A percentile compares a stretch with the other conserved stretches of the same genome.
phyloP scores from a whole-genome alignment of 2,888 invertebrate genomes.

The Luperina testacea region DNA sequence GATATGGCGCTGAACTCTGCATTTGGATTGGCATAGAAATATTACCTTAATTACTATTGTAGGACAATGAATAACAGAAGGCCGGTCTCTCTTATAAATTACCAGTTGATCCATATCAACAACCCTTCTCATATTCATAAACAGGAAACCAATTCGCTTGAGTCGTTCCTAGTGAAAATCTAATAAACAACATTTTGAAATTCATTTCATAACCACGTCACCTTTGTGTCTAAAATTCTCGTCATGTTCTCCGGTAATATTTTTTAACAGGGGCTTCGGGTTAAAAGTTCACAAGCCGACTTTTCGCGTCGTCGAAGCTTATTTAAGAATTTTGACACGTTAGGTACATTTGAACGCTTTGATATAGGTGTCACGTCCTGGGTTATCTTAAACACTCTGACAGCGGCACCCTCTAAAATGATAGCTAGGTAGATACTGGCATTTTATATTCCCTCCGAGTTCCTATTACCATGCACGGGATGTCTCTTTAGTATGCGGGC shows the following conservation, averaged over 20 bases:
- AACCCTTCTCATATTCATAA: background rate
- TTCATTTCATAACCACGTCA: conserved; percentile 10
- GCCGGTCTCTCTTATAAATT: background rate
- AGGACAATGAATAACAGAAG: background rate
- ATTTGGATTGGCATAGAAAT: conserved; percentile 21
- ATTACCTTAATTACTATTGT: conserved; percentile 11
- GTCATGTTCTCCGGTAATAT: conserved; percentile 55
- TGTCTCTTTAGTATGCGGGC: conserved; percentile 87
- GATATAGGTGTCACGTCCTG: conserved; percentile 80
- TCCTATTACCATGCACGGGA: conserved; percentile 86
- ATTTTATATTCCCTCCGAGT: conserved; percentile 87
- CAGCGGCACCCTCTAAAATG: conserved; percentile 79
- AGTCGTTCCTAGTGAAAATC: background rate
- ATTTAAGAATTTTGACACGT: conserved; percentile 74
- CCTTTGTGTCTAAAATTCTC: conserved; percentile 43
- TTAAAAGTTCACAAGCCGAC: conserved; percentile 58
- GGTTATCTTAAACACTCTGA: conserved; percentile 80
- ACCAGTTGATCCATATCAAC: background rate
- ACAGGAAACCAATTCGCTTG: background rate
- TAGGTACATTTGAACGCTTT: conserved; percentile 72
- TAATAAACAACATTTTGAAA: conserved; percentile 21
- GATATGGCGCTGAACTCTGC: conserved; percentile 14
- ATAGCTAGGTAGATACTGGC: conserved; percentile 80
- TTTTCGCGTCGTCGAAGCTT: conserved; percentile 62
- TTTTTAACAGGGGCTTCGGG: conserved; percentile 54